Percentiles rank a stretch among this genome's conserved stretches.
These are phyloP conservation scores for Epinotia nisella DNA, from an alignment of 2,888 invertebrate genomes.

Conservation along the genomic window DNA sequence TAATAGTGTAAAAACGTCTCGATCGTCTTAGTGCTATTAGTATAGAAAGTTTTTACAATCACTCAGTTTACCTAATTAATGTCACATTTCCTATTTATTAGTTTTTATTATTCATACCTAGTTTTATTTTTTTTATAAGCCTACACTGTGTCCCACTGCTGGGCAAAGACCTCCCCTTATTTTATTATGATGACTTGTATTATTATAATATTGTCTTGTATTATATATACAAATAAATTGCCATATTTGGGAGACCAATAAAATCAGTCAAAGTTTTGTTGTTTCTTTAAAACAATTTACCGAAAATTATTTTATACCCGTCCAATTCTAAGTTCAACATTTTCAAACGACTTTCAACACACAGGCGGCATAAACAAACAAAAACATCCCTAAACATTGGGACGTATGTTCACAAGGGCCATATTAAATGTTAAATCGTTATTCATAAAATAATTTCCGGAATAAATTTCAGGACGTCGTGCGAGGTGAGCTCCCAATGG, in stretches of 20 bases:
- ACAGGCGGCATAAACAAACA: conserved; percentile 10
- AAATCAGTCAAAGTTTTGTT: background rate
- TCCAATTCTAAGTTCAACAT: background rate
- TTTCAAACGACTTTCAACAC: background rate
- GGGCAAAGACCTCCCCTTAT: too few relatives aligned
- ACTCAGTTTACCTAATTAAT: background rate
- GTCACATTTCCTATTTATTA: too few relatives aligned
- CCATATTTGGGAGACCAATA: background rate
- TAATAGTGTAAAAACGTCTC: background rate
- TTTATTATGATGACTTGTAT: too few relatives aligned
- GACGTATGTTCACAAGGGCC: conserved; percentile 3
- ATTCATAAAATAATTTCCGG: conserved; percentile 37
- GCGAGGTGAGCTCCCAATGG: conserved; percentile 24
- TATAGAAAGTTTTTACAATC: background rate
- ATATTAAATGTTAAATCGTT: conserved; percentile 25
- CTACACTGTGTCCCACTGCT: too few relatives aligned
- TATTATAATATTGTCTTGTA: too few relatives aligned
- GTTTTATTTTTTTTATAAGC: too few relatives aligned
- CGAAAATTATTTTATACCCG: background rate
- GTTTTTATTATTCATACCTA: too few relatives aligned
- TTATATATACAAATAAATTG: too few relatives aligned
- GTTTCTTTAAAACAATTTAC: background rate
- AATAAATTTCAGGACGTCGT: conserved; percentile 23
- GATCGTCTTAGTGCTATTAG: too few relatives aligned
- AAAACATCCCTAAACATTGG: conserved; percentile 18